Evolutionary conservation across 2,888 invertebrate species (phyloP), one percentile per base, ranked within the genome.

Genomic region (Torymus tubicola): DNA sequence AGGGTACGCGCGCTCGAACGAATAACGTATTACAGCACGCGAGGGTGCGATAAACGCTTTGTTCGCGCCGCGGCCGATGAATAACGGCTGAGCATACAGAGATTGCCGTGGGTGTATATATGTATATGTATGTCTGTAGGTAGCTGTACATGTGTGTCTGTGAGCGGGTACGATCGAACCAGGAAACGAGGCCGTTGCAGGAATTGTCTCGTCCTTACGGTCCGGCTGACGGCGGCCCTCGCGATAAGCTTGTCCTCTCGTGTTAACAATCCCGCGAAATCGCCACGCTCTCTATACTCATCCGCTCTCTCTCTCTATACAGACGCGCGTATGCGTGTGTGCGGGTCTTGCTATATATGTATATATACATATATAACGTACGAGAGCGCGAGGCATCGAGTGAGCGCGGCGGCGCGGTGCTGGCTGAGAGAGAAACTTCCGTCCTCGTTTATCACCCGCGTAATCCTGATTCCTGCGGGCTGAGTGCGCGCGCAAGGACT

Each of bases 181-280:
- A 50, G 52, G 69, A 24, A 55, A 55, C 55, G 16, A 24, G 73
- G 50, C n/a, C 58, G 55, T 14, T 14, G 70, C n/a, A 63, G 67
- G 65, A 72, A 81, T 81, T 77, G 68, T 77, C 77, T 81, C 77
- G 72, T 71, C 77, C 68, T 81, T 77, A 72, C 65, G 77, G 60
- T 80, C 71, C 60, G 64, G 60, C 31, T 74, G 73, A 64, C 73
- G 50, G 65, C 18, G 53, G 42, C 18, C 10, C 63, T 42, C 24
- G 64, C 75, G 80, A 75, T 80, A 80, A 80, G 74, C 80, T 64
- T 60, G 69, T 70, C 24, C 24, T 42, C 75, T 60, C 68, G 70
- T 65, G 80, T 80, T 80, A 80, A 80, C 80, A 65, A 79, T 75
- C 60, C 72, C 61, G 61, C 78, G 67, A 73, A 78, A 72, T 72